A percentile compares a stretch with the other conserved stretches of the same genome.
Conservation (phyloP, 2,888 invertebrate species). For the Camptogramma bilineatum region DNA sequence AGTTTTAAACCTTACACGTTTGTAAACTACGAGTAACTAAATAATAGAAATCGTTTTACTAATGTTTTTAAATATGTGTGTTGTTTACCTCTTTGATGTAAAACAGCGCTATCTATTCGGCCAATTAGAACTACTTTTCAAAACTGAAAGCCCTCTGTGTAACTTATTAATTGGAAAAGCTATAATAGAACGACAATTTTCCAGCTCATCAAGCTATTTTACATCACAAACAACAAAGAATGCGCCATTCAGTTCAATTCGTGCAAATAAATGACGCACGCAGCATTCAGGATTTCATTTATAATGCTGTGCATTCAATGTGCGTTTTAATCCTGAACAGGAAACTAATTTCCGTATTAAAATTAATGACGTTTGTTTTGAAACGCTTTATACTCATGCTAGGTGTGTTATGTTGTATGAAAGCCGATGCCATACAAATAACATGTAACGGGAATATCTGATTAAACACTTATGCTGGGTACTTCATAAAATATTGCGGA, state of each 20-base stretch:
- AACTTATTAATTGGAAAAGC: neutral
- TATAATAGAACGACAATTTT: neutral
- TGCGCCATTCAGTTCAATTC: neutral
- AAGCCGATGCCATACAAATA: too few species aligned
- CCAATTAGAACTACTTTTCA: too few species aligned
- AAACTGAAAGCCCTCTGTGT: too few species aligned
- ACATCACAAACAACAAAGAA: constrained; percentile 5
- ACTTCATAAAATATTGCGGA: too few species aligned
- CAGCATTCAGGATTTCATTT: constrained; percentile 18
- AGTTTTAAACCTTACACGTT: too few species aligned
- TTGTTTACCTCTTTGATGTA: too few species aligned
- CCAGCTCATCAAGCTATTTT: neutral
- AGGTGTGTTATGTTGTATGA: neutral
- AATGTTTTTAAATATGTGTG: too few species aligned
- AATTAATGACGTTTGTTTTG: constrained; percentile 1
- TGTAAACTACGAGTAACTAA: too few species aligned
- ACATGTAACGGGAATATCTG: too few species aligned
- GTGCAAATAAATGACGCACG: constrained; percentile 10
- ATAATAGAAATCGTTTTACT: too few species aligned
- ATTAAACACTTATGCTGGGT: too few species aligned
- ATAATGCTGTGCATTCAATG: constrained; percentile 4
- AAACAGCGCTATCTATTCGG: too few species aligned
- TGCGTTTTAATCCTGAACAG: constrained; percentile 10
- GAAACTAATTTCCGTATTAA: constrained; percentile 19
- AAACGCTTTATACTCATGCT: neutral